Conservation (phyloP, 1,140 invertebrate species). For the Calliopsis andreniformis region DNA sequence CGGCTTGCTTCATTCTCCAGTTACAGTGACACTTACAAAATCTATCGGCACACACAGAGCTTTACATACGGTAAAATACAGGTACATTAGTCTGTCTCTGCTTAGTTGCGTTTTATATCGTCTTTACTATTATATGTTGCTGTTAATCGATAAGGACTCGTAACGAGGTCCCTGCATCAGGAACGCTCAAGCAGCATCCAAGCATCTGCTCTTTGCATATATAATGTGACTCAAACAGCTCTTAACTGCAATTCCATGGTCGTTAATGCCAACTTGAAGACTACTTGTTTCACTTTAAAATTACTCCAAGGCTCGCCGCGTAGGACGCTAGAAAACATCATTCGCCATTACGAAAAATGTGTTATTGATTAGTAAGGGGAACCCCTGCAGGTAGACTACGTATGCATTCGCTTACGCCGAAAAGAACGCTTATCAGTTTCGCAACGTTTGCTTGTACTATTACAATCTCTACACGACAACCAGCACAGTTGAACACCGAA, state of each 20-base stretch:
- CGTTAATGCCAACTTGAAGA: neutral
- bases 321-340: neutral
- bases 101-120: slow-evolving; percentile 21
- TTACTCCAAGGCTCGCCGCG: neutral
- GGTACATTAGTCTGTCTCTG: slow-evolving; percentile 1
- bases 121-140: slow-evolving; percentile 10
- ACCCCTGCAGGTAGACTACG: neutral
- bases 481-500: slow-evolving; percentile 14
- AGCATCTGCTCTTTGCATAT: neutral
- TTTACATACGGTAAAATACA: slow-evolving; percentile 23
- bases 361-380: neutral
- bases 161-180: slow-evolving; percentile 35
- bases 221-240: neutral
- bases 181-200: slow-evolving; percentile 9
- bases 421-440: neutral
- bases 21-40: neutral
- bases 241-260: neutral
- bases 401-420: slow-evolving; percentile 12
- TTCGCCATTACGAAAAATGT: neutral
- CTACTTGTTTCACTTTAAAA: neutral
- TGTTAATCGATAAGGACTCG: slow-evolving; percentile 36
- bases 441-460: neutral
- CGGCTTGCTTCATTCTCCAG: neutral
- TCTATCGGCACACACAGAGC: no score
- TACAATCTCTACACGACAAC: slow-evolving; percentile 26